Evolutionary conservation across 1,140 invertebrate genomes (phyloP).

Genomic region (Cardiocondyla obscurior): DNA sequence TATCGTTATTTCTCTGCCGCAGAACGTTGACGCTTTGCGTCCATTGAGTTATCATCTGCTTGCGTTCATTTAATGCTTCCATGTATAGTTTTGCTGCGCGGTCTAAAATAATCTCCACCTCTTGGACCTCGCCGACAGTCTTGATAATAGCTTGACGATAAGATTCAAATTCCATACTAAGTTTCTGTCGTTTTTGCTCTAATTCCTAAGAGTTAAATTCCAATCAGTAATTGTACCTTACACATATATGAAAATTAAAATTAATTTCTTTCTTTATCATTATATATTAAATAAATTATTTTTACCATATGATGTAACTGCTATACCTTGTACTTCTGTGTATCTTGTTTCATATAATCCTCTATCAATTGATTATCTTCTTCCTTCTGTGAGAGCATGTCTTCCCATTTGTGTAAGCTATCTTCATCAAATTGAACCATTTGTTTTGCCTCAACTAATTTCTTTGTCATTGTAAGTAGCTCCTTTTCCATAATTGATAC

Average conservation of each 20-base stretch:
- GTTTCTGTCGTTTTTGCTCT: constrained; percentile 79
- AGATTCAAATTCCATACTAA: constrained; percentile 74
- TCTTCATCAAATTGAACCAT: constrained; percentile 86
- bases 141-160: constrained; percentile 72
- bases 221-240: not conserved
- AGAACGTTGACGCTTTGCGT: constrained; percentile 77
- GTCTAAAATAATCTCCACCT: constrained; percentile 79
- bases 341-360: constrained; percentile 86
- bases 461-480: constrained; percentile 82
- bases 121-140: constrained; percentile 74
- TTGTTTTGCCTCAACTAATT: constrained; percentile 85
- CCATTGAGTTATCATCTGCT: constrained; percentile 81
- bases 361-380: constrained; percentile 86
- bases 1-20: constrained; percentile 75
- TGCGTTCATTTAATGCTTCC: constrained; percentile 78
- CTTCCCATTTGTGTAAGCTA: constrained; percentile 86
- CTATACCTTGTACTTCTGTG: constrained; percentile 85
- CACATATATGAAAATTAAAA: not conserved
- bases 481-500: constrained; percentile 76
- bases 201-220: constrained; percentile 75
- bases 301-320: constrained; percentile 24
- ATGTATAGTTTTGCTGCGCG: constrained; percentile 78
- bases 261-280: too few species aligned
- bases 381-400: constrained; percentile 85
- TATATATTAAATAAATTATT: too few species aligned